Conservation (phyloP, 2,113 vertebrate genomes). For the Pycnonotus jocosus region DNA sequence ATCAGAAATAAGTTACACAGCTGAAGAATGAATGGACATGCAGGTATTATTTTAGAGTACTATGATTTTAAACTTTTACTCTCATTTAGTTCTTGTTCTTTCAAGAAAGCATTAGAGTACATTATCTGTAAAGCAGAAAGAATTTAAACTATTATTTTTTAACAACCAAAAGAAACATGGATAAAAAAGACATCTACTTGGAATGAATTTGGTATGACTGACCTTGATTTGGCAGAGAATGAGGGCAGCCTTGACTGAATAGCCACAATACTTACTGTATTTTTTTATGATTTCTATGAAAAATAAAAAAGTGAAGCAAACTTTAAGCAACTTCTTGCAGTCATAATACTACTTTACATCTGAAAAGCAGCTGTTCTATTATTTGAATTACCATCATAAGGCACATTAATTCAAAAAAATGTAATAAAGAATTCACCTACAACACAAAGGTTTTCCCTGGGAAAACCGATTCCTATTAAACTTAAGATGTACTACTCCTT, state of each 20-base stretch:
- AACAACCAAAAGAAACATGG: background rate
- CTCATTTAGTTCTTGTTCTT: background rate
- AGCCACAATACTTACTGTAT: background rate
- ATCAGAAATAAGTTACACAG: background rate
- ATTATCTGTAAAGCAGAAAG: background rate
- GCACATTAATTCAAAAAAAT: background rate
- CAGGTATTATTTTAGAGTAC: background rate
- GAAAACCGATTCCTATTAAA: conserved; percentile 24
- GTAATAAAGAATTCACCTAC: conserved; percentile 2
- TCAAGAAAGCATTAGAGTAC: background rate
- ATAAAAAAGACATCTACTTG: background rate
- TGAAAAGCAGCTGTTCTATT: conserved; percentile 15
- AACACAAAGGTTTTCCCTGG: conserved; percentile 10
- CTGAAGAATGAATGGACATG: background rate
- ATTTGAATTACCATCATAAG: conserved; percentile 23
- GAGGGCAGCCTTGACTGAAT: background rate
- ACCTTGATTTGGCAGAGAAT: background rate
- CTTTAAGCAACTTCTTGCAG: background rate
- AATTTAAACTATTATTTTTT: background rate
- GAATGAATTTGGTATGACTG: background rate
- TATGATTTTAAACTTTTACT: background rate
- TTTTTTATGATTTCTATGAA: background rate
- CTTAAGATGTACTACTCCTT: background rate
- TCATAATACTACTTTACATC: background rate
- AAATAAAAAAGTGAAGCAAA: background rate